Evolutionary conservation across 2,888 invertebrate genomes (phyloP).

Genomic region (Drosophila melanocephala): DNA sequence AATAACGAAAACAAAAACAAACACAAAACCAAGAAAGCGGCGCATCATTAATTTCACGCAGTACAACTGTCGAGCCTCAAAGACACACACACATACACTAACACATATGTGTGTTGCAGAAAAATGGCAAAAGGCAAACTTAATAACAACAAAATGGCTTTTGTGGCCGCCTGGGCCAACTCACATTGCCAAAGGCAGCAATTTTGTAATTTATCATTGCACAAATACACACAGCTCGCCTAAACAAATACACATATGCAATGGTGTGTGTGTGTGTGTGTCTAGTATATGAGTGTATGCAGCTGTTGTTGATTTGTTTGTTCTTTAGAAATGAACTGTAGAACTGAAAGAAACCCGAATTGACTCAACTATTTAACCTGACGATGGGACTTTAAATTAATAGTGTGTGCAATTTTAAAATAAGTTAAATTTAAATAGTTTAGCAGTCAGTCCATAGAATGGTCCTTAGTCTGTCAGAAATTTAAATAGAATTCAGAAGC

Average conservation of each 20-base stretch:
- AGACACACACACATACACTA: slow-evolving; percentile 29
- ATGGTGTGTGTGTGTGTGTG: slow-evolving; percentile 3
- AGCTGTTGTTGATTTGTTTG: slow-evolving; percentile 58
- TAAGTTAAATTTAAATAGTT: background rate
- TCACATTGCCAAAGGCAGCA: slow-evolving; percentile 74
- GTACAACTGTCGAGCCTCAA: slow-evolving; percentile 78
- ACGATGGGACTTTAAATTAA: slow-evolving; percentile 39
- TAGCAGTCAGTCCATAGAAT: background rate
- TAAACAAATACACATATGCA: slow-evolving; percentile 46
- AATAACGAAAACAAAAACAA: slow-evolving; percentile 40
- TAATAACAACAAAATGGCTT: slow-evolving; percentile 82
- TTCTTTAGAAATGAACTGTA: slow-evolving; percentile 73
- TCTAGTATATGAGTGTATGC: slow-evolving; percentile 31
- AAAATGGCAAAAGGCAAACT: slow-evolving; percentile 77
- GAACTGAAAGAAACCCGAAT: slow-evolving; percentile 44
- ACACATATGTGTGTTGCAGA: slow-evolving; percentile 55
- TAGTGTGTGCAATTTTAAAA: slow-evolving; percentile 14
- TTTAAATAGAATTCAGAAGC: background rate
- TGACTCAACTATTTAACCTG: slow-evolving; percentile 64
- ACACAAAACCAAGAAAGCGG: slow-evolving; percentile 60
- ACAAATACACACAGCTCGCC: slow-evolving; percentile 63
- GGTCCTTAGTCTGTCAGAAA: too few relatives aligned
- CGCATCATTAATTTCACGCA: slow-evolving; percentile 81
- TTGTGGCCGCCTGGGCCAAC: slow-evolving; percentile 74
- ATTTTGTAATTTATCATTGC: slow-evolving; percentile 82